A percentile compares a stretch with the other conserved stretches of the same genome.
phyloP scores from a whole-genome alignment of 2,113 vertebrate species.

The Tonatia bakeri region DNA sequence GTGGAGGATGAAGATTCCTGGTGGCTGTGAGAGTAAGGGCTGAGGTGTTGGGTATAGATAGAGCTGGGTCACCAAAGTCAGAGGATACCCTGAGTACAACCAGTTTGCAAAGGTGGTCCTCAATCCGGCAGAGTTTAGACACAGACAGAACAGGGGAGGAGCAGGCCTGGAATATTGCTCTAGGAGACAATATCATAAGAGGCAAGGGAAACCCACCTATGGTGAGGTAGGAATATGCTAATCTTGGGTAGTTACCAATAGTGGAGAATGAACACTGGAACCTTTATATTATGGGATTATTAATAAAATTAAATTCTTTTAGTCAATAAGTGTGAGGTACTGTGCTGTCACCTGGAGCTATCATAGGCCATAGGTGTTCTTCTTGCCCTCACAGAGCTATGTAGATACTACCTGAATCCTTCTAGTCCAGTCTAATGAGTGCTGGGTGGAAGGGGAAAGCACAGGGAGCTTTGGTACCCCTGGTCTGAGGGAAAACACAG shows the following conservation, averaged over 20 bases:
- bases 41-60: neutral
- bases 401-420: neutral
- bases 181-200: neutral
- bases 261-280: neutral
- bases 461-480: neutral
- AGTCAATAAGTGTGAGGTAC: neutral
- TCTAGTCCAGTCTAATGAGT: neutral
- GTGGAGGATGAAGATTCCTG: neutral
- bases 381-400: neutral
- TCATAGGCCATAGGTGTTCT: neutral
- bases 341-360: neutral
- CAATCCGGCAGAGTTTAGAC: neutral
- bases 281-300: neutral
- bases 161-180: neutral
- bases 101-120: neutral
- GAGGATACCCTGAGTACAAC: neutral
- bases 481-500: neutral
- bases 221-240: neutral
- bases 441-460: neutral
- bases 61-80: neutral
- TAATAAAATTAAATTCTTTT: neutral
- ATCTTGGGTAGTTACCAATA: neutral
- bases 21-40: neutral
- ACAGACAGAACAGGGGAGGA: neutral
- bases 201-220: neutral